These are phyloP conservation scores for Caloenas nicobarica DNA, from an alignment of 2,113 vertebrate genomes.

Conservation along the genomic window DNA sequence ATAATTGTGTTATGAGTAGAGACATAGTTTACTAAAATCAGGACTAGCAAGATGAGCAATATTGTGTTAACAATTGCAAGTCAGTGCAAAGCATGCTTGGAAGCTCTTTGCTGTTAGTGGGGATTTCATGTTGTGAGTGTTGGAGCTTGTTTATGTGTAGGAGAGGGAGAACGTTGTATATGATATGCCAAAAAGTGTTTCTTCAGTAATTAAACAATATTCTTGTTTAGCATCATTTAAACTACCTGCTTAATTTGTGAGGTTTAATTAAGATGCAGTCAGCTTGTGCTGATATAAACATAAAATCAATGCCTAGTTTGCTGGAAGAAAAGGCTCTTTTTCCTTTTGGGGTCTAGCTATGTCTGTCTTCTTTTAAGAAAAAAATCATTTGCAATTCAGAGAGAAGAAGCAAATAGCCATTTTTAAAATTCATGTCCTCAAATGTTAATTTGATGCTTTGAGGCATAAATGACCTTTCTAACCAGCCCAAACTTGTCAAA, in stretches of 20 bases:
- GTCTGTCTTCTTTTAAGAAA: neutral
- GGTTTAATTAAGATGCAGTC: conserved; percentile 41
- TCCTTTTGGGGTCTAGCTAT: neutral
- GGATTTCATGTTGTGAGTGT: neutral
- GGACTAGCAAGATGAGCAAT: neutral
- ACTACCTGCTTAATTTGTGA: conserved; percentile 23
- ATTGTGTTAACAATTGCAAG: neutral
- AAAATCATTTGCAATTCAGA: conserved; percentile 66
- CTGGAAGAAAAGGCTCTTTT: conserved; percentile 5
- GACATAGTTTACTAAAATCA: neutral
- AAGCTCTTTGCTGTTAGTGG: neutral
- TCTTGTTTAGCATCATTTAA: conserved; percentile 15
- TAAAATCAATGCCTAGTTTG: conserved; percentile 49
- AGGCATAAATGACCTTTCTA: conserved; percentile 79
- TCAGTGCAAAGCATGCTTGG: neutral
- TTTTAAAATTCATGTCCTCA: conserved; percentile 78
- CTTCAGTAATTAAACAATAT: neutral
- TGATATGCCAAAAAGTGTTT: neutral
- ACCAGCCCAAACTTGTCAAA: conserved; percentile 73
- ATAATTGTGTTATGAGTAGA: neutral
- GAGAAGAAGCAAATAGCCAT: conserved; percentile 68
- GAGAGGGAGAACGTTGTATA: neutral
- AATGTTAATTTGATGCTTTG: conserved; percentile 81
- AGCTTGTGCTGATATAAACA: neutral
- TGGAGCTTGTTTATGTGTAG: neutral